Conservation (phyloP, 2,888 invertebrate species). For the Yponomeuta evonymella region DNA sequence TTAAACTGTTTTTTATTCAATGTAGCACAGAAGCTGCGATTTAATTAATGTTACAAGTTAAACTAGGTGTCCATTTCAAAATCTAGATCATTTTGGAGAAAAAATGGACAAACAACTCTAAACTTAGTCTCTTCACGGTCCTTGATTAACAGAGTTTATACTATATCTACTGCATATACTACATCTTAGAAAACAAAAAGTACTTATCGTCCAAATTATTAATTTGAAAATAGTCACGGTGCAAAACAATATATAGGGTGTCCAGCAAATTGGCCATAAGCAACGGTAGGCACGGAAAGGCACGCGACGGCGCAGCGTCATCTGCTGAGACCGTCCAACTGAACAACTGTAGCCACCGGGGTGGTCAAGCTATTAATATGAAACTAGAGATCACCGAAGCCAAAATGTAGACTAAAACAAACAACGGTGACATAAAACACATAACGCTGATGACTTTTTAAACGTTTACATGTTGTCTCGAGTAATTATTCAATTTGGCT, state of each 20-base stretch:
- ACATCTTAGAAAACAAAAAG: no score
- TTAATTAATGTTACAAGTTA: no score
- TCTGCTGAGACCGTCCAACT: neutral
- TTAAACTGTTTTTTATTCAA: no score
- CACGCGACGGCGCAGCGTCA: neutral
- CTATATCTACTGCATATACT: no score
- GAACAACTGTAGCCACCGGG: neutral
- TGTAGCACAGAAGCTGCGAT: no score
- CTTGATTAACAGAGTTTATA: no score
- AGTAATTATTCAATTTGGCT: slow-evolving; percentile 12
- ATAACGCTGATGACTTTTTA: slow-evolving; percentile 10
- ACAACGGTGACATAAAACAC: neutral
- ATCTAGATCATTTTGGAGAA: no score
- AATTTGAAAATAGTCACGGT: neutral
- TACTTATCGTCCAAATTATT: neutral
- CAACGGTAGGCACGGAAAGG: neutral
- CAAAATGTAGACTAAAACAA: neutral
- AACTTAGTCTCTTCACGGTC: no score
- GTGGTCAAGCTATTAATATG: neutral
- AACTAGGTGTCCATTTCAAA: no score
- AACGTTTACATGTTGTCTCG: neutral
- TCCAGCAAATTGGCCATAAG: neutral
- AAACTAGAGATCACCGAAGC: neutral
- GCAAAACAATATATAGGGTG: neutral
- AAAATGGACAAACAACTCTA: no score